A percentile compares a stretch with the other conserved stretches of the same genome.
These are phyloP conservation scores for Uropsilus gracilis DNA, from an alignment of 2,113 vertebrate species.

Conservation along the genomic window DNA sequence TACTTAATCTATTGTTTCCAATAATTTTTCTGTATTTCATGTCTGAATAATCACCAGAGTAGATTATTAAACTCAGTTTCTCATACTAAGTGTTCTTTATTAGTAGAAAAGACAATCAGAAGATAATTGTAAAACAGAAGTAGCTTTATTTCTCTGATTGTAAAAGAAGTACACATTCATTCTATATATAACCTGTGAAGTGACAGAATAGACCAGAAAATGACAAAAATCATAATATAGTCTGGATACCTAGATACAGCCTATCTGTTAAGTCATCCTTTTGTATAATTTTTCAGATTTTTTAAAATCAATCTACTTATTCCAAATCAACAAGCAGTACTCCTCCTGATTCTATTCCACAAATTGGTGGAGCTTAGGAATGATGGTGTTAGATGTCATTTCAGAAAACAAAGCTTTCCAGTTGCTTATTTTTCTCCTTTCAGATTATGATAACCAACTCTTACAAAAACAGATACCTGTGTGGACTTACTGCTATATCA, in stretches of 20 bases:
- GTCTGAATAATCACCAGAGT: not conserved
- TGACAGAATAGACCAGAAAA: not conserved
- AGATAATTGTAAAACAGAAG: not conserved
- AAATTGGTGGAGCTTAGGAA: not conserved
- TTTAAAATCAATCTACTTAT: not conserved
- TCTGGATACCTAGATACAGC: not conserved
- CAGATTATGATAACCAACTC: not conserved
- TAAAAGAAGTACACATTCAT: conserved; percentile 1
- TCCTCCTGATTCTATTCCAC: not conserved
- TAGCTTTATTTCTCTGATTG: conserved; percentile 4
- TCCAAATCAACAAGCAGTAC: conserved; percentile 1
- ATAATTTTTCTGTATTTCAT: not conserved
- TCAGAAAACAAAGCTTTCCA: not conserved
- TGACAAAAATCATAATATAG: not conserved
- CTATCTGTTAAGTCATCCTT: not conserved
- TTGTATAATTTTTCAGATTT: not conserved
- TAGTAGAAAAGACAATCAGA: conserved; percentile 12
- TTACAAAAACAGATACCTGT: not conserved
- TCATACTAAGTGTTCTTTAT: conserved; percentile 12
- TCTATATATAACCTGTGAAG: not conserved
- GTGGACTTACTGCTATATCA: not conserved
- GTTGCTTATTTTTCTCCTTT: conserved; percentile 34
- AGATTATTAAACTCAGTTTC: not conserved
- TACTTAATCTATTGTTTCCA: not conserved
- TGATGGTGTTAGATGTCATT: not conserved